Base-by-base conservation (phyloP, 2,113 vertebrate genomes). In the Dunckerocampus dactyliophorus region DNA sequence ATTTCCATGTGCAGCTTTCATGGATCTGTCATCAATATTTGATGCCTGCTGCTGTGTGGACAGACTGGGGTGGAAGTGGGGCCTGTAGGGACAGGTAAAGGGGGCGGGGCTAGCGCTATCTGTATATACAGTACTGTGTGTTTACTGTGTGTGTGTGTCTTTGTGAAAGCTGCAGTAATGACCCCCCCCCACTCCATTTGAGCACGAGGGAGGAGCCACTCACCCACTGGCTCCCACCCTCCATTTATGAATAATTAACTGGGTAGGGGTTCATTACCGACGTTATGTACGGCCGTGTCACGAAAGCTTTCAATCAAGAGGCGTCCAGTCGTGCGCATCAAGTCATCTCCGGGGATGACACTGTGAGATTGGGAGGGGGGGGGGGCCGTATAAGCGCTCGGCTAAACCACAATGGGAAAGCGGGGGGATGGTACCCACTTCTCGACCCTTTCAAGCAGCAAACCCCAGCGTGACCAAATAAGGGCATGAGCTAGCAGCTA, bases 161-260 rank as follows among this genome's bases (percentile, higher is more conserved):
- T 19, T 7, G 63, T 34, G 62, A 42, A 66, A 61, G 49, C 65
- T 74, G 79, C 6, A 1, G 71, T 79, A 88, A 84, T 82, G 64
- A 82, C 82, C 79, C 37, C 74, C 73, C 71, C 24, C 24, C 24
- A n/a, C 24, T 3, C 24, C 5, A 59, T 47, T 59, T 80, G 76
- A 82, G 74, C 58, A 48, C 8, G 55, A 61, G 64, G 88, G 85
- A 67, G 81, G 82, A 77, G 73, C 62, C 47, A 28, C 56, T 75
- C 8, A 1, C 65, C 68, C 43, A 3, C 69, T 48, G 19, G 22
- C 65, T 51, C 69, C 72, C 60, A 24, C 74, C 66, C 62, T 70
- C 71, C 56, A 47, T 73, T 85, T 62, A 87, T 90, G 79, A 89
- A 90, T 90, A 90, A 89, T 89, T 82, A 87, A 90, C 63, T 60